Evolutionary conservation across 2,113 vertebrate genomes (phyloP).

Genomic region (Thomomys bottae): DNA sequence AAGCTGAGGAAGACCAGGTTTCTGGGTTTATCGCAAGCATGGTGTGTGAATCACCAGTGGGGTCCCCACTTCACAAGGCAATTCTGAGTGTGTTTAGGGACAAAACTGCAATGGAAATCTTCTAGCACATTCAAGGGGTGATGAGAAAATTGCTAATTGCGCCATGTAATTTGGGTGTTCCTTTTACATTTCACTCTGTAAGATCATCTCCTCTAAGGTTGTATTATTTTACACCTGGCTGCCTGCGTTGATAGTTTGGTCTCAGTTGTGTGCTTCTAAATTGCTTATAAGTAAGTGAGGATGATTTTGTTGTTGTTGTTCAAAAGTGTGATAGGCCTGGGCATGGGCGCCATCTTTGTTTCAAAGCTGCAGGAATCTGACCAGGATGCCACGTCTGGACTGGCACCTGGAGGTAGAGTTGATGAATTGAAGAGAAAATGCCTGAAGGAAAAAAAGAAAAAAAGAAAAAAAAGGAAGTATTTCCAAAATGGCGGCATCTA

Average conservation of each 20-base stretch:
- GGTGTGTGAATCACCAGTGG: fast-evolving
- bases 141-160: conserved; percentile 11
- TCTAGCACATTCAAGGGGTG: neutral
- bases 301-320: neutral
- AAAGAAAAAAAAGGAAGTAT: neutral
- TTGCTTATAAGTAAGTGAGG: neutral
- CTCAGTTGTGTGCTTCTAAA: conserved; percentile 10
- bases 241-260: conserved; percentile 31
- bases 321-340: neutral
- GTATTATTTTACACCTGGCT: conserved; percentile 57
- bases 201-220: neutral
- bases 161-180: conserved; percentile 17
- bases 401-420: conserved; percentile 22
- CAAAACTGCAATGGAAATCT: neutral
- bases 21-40: neutral
- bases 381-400: neutral
- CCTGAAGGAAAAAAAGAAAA: too few species aligned
- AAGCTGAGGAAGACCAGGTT: neutral
- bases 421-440: conserved; percentile 66
- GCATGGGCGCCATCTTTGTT: neutral
- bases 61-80: neutral
- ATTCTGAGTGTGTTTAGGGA: neutral
- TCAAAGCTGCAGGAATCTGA: neutral
- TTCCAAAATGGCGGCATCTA: neutral
- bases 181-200: conserved; percentile 27